Base-by-base conservation (phyloP, 2,888 invertebrate species). In the Drosophila stalkeri region DNA sequence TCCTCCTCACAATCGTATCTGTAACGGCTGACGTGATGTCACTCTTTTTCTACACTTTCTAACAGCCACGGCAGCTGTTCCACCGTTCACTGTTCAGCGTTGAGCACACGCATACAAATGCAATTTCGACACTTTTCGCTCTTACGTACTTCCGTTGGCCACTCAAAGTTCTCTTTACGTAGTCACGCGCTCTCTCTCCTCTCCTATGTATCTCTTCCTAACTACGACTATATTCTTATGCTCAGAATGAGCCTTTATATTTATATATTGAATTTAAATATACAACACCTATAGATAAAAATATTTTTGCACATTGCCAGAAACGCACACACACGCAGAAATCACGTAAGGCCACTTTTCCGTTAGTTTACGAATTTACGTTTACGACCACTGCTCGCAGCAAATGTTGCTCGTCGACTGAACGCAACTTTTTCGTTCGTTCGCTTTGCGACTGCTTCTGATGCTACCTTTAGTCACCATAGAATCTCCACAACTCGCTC, bases 301-400 rank as follows among this genome's bases (percentile, higher is more conserved):
- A 86, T 88, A 85, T 90, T 90, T 85, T 90, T 90, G 85, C 85
- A 90, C 85, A 85, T 85, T 88, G 90, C 90, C 63, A 71, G 80
- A 78, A 64, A 64, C 72, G 46, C 67, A 60, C 60, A 65, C 55
- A 74, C 41, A 80, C 67, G 71, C 59, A 79, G 61, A 73, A 74
- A 88, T 57, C 68, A 75, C 75, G 72, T 72, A 81, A 68, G 72
- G 60, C 55, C 72, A 64, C 47, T 77, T 43, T 72, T 75, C 61
- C 62, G 75, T 69, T 68, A 47, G 47, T 46, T 60, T 51, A 44
- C 6, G 49, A 68, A 39, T 44, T 41, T 56, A 69, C 84, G 84
- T 56, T 56, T 78, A 49, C 75, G 43, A 56, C 65, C 72, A 82
- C 84, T 77, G 75, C 55, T 88, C 90, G 75, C 70, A 80, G 64